Conservation (phyloP, 2,113 vertebrate genomes). For the Sander vitreus region DNA sequence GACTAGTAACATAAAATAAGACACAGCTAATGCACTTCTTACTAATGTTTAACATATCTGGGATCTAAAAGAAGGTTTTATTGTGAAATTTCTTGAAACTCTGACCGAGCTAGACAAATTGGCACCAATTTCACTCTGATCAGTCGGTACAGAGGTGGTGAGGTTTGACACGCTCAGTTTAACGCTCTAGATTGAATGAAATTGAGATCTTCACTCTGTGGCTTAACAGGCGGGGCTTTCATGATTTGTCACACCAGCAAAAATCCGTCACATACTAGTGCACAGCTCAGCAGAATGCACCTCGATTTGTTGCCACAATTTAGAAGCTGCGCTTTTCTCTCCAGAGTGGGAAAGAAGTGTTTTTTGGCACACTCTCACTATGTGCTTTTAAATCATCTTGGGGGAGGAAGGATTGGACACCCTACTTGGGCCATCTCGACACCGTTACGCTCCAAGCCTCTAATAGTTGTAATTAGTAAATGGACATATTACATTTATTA, state of each 20-base stretch:
- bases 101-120: slow-evolving; percentile 15
- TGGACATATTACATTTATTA: slow-evolving; percentile 87
- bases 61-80: slow-evolving; percentile 23
- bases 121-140: slow-evolving; percentile 25
- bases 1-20: slow-evolving; percentile 11
- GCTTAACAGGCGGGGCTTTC: slow-evolving; percentile 42
- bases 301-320: slow-evolving; percentile 63
- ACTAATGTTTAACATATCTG: slow-evolving; percentile 34
- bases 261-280: slow-evolving; percentile 54
- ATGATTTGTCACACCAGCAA: slow-evolving; percentile 58
- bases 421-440: slow-evolving; percentile 64
- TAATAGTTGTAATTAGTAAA: slow-evolving; percentile 88
- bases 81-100: neutral
- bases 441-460: slow-evolving; percentile 69
- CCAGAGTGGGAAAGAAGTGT: slow-evolving; percentile 13
- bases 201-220: slow-evolving; percentile 52
- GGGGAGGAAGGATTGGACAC: slow-evolving; percentile 49
- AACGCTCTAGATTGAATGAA: slow-evolving; percentile 44
- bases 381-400: slow-evolving; percentile 83
- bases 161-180: slow-evolving; percentile 40
- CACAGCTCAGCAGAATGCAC: slow-evolving; percentile 64
- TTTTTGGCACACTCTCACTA: slow-evolving; percentile 70
- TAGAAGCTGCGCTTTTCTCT: slow-evolving; percentile 59
- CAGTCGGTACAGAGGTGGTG: slow-evolving; percentile 14
- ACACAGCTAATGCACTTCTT: slow-evolving; percentile 24